Conservation (phyloP, 2,113 vertebrate species). For the Callaeas wilsoni region DNA sequence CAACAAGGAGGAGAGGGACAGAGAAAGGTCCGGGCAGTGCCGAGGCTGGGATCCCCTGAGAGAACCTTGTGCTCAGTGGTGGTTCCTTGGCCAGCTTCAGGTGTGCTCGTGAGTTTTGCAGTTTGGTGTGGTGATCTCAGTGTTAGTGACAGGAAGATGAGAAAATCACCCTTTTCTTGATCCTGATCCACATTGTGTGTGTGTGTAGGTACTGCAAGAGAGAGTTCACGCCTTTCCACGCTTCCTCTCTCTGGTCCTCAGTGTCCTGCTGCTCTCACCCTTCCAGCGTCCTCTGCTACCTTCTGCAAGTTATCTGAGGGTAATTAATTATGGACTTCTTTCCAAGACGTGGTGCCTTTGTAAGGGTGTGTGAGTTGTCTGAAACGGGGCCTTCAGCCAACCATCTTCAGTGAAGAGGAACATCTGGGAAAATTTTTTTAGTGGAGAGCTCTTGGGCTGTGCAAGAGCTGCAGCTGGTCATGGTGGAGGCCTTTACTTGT, state of each 20-base stretch:
- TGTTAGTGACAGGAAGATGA: neutral
- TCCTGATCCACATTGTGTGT: fast-evolving
- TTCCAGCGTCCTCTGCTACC: neutral
- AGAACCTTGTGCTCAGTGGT: neutral
- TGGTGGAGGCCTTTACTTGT: neutral
- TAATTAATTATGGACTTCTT: neutral
- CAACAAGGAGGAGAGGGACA: neutral
- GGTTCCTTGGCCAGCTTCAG: neutral
- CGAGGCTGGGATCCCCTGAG: neutral
- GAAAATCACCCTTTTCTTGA: neutral
- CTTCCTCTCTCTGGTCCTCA: neutral
- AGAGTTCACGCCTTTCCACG: neutral
- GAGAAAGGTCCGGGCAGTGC: neutral
- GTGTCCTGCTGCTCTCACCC: neutral
- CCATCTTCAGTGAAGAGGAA: neutral
- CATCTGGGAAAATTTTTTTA: neutral
- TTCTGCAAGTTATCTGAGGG: neutral
- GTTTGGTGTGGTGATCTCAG: neutral
- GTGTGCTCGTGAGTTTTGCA: neutral
- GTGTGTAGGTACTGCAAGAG: neutral
- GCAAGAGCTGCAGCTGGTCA: neutral
- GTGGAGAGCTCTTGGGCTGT: neutral
- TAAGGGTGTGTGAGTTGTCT: neutral
- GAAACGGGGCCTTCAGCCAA: neutral
- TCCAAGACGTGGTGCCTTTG: neutral